These are phyloP conservation scores for Cerastoderma edule DNA, from an alignment of 2,888 invertebrate species.

Conservation along the genomic window DNA sequence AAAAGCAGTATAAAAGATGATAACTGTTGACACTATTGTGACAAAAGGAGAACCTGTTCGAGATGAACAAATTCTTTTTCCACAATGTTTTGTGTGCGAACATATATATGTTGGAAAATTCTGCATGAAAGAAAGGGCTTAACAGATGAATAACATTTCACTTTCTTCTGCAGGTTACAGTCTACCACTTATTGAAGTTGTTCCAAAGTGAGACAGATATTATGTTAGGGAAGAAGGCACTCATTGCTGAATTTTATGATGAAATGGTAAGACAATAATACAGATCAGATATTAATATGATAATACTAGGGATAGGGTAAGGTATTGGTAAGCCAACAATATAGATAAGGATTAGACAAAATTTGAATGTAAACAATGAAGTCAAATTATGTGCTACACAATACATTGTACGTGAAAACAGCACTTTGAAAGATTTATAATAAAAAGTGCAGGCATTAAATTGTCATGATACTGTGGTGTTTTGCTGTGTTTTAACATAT, in stretches of 20 bases:
- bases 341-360: too few species aligned
- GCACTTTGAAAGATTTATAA: too few species aligned
- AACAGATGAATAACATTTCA: neutral
- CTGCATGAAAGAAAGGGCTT: neutral
- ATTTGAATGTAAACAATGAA: too few species aligned
- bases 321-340: too few species aligned
- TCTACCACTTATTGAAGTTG: conserved; percentile 96
- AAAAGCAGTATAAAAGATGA: too few species aligned
- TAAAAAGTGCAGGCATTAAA: too few species aligned
- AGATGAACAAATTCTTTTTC: neutral
- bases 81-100: neutral
- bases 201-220: conserved; percentile 90
- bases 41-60: conserved; percentile 3
- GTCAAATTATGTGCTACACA: too few species aligned
- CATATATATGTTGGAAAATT: neutral
- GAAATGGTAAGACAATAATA: conserved; percentile 92
- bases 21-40: neutral
- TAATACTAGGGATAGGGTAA: too few species aligned
- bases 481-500: too few species aligned
- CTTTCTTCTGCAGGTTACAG: conserved; percentile 90
- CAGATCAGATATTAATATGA: too few species aligned
- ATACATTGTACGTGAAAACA: too few species aligned
- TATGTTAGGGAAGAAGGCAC: conserved; percentile 85
- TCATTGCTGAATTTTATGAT: conserved; percentile 97
- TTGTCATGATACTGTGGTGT: too few species aligned